A percentile compares a stretch with the other conserved stretches of the same genome.
phyloP scores from a whole-genome alignment of 2,113 vertebrate species.

The Serinus canaria region DNA sequence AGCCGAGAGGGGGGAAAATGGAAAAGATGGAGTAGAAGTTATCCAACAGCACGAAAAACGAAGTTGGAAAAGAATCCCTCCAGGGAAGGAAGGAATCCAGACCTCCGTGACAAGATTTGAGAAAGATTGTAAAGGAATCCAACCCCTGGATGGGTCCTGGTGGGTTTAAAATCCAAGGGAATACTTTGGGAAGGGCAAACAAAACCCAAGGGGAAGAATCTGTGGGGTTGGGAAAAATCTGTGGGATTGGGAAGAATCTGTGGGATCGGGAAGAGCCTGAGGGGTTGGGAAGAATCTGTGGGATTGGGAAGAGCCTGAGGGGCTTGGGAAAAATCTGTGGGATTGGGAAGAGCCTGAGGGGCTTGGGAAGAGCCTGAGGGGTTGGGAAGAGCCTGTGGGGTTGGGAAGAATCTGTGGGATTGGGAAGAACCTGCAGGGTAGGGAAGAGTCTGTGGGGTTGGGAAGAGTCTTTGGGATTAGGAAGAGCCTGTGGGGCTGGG shows the following conservation, averaged over 20 bases:
- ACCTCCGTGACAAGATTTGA: background rate
- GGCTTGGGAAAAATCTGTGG: too few relatives aligned
- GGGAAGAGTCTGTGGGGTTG: too few relatives aligned
- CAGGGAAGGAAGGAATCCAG: background rate
- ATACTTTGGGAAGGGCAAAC: background rate
- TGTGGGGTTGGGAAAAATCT: background rate
- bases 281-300: too few relatives aligned
- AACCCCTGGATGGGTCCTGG: background rate
- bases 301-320: too few relatives aligned
- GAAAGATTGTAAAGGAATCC: background rate
- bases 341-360: too few relatives aligned
- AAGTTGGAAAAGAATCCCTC: background rate
- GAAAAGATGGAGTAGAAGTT: background rate
- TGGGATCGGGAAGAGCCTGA: background rate
- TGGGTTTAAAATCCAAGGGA: background rate
- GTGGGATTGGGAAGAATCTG: background rate
- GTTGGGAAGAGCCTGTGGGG: too few relatives aligned
- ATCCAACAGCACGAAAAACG: background rate
- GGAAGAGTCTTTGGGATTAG: too few relatives aligned
- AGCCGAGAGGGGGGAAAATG: fast-evolving
- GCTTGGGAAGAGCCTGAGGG: too few relatives aligned
- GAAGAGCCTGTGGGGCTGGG: background rate
- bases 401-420: too few relatives aligned
- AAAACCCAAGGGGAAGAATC: background rate
- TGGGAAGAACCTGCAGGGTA: too few relatives aligned